Conservation (phyloP, 2,797 vertebrate species). For the Leptatherina wallacei region DNA sequence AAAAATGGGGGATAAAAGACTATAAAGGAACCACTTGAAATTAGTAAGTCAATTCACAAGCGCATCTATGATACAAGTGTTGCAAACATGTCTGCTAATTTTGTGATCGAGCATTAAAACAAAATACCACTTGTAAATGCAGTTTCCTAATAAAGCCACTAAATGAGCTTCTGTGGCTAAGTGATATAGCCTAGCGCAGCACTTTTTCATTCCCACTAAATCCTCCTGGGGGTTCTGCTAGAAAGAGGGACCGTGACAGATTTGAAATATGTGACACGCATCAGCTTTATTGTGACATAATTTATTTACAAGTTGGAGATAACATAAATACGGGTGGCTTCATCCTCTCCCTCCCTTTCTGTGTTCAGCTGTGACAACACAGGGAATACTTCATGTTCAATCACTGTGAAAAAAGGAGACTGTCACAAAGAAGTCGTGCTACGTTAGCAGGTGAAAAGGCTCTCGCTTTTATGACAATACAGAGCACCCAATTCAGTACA, state of each 20-base stretch:
- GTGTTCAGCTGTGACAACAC: constrained; percentile 3
- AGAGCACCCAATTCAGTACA: constrained; percentile 8
- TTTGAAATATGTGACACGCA: not conserved
- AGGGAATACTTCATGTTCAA: constrained; percentile 3
- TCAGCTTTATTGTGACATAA: not conserved
- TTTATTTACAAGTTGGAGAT: not conserved
- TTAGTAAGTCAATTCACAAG: not conserved
- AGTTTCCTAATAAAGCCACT: not conserved
- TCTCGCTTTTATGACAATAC: constrained; percentile 34
- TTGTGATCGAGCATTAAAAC: not conserved
- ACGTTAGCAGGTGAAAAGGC: constrained; percentile 3
- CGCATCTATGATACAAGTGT: not conserved
- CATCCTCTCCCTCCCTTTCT: not conserved
- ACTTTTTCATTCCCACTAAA: constrained; percentile 38
- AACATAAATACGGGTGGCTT: constrained; percentile 1
- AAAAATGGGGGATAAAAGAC: not conserved
- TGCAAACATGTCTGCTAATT: not conserved
- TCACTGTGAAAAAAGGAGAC: not conserved
- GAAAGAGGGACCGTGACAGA: constrained; percentile 20
- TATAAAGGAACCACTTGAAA: not conserved
- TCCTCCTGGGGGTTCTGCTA: constrained; percentile 15
- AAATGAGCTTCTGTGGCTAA: not conserved
- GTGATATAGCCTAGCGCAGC: constrained; percentile 34
- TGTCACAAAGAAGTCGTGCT: constrained; percentile 6
- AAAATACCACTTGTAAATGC: not conserved